Evolutionary conservation across 30 jellyfish, hydroid and myxozoan species (phyloP), one percentile per base, ranked within the genome.

Genomic region (Nemopilema nomurai): DNA sequence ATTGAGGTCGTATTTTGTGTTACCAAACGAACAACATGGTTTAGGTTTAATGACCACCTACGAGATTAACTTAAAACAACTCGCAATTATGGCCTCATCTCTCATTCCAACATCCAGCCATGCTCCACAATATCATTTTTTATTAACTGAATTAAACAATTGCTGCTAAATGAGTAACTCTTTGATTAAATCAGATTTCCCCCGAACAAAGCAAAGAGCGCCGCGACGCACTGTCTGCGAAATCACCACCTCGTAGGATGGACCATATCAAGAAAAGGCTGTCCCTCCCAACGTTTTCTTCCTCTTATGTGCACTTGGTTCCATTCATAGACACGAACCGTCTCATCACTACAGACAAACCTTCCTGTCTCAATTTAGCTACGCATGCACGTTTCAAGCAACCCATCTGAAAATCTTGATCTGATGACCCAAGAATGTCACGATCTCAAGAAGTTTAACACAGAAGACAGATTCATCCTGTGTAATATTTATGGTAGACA

Each of bases 1-100:
- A 67, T 67, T 67, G 76, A 67, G 76, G 76, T 67, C 23, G 41
- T 33, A 67, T 23, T 22, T 67, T 67, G 76, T 67, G 22, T 67
- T 67, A 23, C 75, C 76, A 29, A 19, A 67, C 41, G 41, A 23
- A 32, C 76, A 67, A 67, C 41, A 19, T 22, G 76, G 41, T 67
- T 67, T 33, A 32, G 30, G 23, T 67, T 67, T 23, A 67, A 29
- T 67, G 41, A 67, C 76, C 76, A 22, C 76, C 41, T n/a, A n/a
- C 76, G 17, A 23, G 51, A 67, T 67, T 67, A 23, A 22, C 28
- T 29, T 19, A 67, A 67, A 67, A 67, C 76, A 67, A 67, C 30
- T 21, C 23, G 30, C 28, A 23, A 32, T 67, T 22, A 20, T 0
- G 32, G 22, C 51, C 76, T 23, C 16, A 67, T 23, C 23, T 67